Percentiles rank a stretch among this genome's conserved stretches.
phyloP scores from a whole-genome alignment of 1,140 invertebrate genomes.

The Brachionus koreanus region DNA sequence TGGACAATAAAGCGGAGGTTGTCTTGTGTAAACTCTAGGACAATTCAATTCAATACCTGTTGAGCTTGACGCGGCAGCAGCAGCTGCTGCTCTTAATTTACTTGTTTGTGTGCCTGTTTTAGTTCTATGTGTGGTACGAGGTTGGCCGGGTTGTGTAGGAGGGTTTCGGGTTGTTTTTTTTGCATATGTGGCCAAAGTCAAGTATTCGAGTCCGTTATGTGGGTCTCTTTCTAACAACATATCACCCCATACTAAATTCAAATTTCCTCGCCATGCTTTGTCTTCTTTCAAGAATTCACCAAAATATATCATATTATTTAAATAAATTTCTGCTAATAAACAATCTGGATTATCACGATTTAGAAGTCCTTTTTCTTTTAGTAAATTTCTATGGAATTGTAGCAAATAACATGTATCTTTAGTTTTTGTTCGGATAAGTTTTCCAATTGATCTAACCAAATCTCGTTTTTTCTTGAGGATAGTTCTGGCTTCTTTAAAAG shows the following conservation, averaged over 20 bases:
- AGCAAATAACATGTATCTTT: slow-evolving; percentile 27
- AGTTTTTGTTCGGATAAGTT: slow-evolving; percentile 35
- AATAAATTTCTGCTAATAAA: slow-evolving; percentile 4
- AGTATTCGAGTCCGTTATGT: slow-evolving; percentile 16
- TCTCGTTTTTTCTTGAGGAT: slow-evolving; percentile 35
- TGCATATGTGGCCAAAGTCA: slow-evolving; percentile 36
- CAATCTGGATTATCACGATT: slow-evolving; percentile 38
- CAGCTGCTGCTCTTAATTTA: slow-evolving; percentile 36
- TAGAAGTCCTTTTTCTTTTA: slow-evolving; percentile 31
- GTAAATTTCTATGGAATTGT: slow-evolving; percentile 30
- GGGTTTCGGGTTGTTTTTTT: slow-evolving; percentile 31
- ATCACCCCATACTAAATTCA: slow-evolving; percentile 34
- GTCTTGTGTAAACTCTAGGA: slow-evolving; percentile 6
- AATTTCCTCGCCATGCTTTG: slow-evolving; percentile 42
- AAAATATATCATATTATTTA: slow-evolving; percentile 44
- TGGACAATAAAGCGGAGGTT: slow-evolving; percentile 23
- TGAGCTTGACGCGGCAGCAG: neutral
- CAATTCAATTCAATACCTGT: slow-evolving; percentile 15
- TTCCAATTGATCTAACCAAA: slow-evolving; percentile 14
- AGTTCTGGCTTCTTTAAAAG: neutral
- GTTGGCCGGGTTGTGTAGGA: neutral
- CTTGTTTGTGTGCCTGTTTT: slow-evolving; percentile 34
- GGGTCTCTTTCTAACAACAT: slow-evolving; percentile 11
- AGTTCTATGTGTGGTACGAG: neutral
- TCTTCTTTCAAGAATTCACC: slow-evolving; percentile 39